Evolutionary conservation across 2,113 vertebrate species (phyloP).

Genomic region (Oryctolagus cuniculus): DNA sequence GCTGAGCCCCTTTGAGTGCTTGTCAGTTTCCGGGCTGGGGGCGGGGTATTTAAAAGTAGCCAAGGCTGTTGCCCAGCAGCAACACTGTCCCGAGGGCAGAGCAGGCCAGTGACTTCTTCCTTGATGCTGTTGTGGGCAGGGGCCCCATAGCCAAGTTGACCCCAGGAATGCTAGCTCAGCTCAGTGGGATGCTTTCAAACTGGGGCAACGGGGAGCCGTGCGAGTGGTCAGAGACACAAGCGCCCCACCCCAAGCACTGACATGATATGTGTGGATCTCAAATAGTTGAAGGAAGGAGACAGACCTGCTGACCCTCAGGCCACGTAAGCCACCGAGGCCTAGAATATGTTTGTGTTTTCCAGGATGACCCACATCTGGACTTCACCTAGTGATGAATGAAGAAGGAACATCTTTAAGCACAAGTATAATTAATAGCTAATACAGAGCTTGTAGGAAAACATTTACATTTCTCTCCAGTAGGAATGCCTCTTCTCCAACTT

Average conservation of each 20-base stretch:
- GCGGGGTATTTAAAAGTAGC: conserved; percentile 74
- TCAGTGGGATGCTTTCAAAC: conserved; percentile 79
- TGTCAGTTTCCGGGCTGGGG: not conserved
- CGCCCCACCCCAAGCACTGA: not conserved
- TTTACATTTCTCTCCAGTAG: conserved; percentile 81
- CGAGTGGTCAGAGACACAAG: conserved; percentile 24
- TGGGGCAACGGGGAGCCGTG: conserved; percentile 48
- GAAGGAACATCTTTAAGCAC: conserved; percentile 80
- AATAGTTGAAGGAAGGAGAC: conserved; percentile 81
- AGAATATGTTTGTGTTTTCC: conserved; percentile 82
- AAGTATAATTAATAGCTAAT: conserved; percentile 78
- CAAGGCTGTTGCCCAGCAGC: conserved; percentile 68
- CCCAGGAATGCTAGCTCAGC: conserved; percentile 65
- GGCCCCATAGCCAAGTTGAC: conserved; percentile 59
- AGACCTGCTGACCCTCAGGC: conserved; percentile 56
- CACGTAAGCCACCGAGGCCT: conserved; percentile 14
- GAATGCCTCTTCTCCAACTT: conserved; percentile 77
- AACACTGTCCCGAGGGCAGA: conserved; percentile 4
- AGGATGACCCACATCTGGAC: conserved; percentile 77
- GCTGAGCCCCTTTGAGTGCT: not conserved
- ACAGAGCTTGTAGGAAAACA: conserved; percentile 80
- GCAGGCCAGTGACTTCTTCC: conserved; percentile 22
- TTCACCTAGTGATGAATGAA: conserved; percentile 58
- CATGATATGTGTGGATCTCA: conserved; percentile 71
- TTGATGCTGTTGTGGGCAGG: conserved; percentile 34